A percentile compares a stretch with the other conserved stretches of the same genome.
These are phyloP conservation scores for Tortrix viridana DNA, from an alignment of 2,888 invertebrate genomes.

Conservation along the genomic window DNA sequence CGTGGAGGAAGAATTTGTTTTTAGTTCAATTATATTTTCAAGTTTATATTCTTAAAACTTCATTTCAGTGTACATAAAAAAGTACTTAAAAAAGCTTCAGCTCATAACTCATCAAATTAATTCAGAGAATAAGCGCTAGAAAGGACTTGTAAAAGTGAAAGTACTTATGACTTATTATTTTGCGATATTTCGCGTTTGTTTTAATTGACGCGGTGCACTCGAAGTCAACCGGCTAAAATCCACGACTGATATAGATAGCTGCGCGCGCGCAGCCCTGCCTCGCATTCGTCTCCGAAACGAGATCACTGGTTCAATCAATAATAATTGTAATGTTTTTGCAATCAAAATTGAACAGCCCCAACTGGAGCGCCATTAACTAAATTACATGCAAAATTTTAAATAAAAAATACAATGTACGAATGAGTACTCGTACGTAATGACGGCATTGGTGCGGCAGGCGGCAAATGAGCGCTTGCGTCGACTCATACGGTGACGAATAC, in stretches of 20 bases:
- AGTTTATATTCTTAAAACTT: no score
- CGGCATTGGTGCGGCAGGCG: no score
- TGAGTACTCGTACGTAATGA: no score
- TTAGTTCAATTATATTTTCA: no score
- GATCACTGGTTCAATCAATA: constrained; percentile 49
- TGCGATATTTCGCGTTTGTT: constrained; percentile 53
- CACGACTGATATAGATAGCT: constrained; percentile 46
- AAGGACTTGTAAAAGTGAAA: constrained; percentile 66
- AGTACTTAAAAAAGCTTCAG: neutral
- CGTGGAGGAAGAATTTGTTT: no score
- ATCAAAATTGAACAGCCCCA: constrained; percentile 42
- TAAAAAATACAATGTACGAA: constrained; percentile 8
- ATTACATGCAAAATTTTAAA: constrained; percentile 14
- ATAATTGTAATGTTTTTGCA: constrained; percentile 53
- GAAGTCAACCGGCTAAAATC: constrained; percentile 47
- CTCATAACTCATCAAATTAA: constrained; percentile 55
- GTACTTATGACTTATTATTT: constrained; percentile 53
- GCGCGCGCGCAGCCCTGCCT: constrained; percentile 14
- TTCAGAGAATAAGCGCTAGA: constrained; percentile 62
- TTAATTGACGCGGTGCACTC: constrained; percentile 58
- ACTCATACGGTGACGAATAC: neutral
- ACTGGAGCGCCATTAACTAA: constrained; percentile 21
- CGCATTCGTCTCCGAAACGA: constrained; percentile 39
- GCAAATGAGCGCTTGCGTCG: constrained; percentile 7
- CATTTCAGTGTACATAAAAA: neutral